Evolutionary conservation across 2,113 vertebrate genomes (phyloP).

Genomic region (Clarias batrachus): DNA sequence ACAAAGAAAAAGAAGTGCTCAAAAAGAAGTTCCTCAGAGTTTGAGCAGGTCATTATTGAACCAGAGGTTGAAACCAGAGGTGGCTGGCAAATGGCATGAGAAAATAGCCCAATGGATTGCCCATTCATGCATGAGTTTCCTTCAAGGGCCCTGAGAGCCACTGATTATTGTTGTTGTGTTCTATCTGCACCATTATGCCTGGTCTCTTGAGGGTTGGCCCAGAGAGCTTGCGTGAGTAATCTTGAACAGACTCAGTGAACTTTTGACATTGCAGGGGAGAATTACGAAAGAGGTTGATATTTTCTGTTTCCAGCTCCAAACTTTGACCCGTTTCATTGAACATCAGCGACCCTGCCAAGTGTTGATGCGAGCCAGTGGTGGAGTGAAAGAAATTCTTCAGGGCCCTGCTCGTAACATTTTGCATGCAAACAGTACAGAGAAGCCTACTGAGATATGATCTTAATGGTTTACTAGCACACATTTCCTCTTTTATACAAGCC

Average conservation of each 20-base stretch:
- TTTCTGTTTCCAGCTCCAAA: conserved; percentile 56
- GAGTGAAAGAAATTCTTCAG: neutral
- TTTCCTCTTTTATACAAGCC: conserved; percentile 12
- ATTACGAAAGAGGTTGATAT: conserved; percentile 64
- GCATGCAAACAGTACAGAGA: conserved; percentile 52
- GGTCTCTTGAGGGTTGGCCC: conserved; percentile 33
- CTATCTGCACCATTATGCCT: conserved; percentile 35
- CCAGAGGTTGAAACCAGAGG: neutral
- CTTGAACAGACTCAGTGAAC: conserved; percentile 61
- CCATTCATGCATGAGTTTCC: conserved; percentile 25
- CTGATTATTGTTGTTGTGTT: conserved; percentile 33
- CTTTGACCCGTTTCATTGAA: conserved; percentile 64
- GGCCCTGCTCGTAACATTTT: conserved; percentile 46
- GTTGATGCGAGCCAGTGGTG: conserved; percentile 61
- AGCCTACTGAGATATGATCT: conserved; percentile 55
- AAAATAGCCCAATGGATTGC: conserved; percentile 21
- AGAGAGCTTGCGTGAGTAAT: conserved; percentile 57
- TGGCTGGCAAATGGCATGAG: conserved; percentile 23
- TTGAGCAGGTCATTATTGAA: conserved; percentile 55
- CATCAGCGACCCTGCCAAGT: conserved; percentile 56
- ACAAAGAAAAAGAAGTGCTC: neutral
- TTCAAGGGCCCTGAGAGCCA: conserved; percentile 15
- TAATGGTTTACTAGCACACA: conserved; percentile 48
- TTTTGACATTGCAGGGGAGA: conserved; percentile 60
- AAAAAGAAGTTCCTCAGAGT: neutral